A percentile compares a stretch with the other conserved stretches of the same genome.
Evolutionary conservation across 2,113 vertebrate species (phyloP).

Genomic region (Aldabrachelys gigantea): DNA sequence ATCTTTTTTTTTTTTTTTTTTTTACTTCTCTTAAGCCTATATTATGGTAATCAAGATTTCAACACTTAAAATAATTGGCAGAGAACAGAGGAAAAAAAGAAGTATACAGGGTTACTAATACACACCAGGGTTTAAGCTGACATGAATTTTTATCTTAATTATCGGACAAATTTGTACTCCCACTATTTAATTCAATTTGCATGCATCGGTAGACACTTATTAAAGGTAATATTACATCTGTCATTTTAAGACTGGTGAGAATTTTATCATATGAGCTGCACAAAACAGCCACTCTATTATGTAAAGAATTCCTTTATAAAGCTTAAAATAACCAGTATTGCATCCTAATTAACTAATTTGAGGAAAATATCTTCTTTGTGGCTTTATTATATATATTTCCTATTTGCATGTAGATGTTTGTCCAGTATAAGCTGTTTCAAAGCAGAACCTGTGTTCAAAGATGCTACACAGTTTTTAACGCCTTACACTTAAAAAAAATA

Average conservation of each 20-base stretch:
- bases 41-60: conserved; percentile 75
- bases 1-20: conserved; percentile 33
- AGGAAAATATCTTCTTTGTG: conserved; percentile 51
- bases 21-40: conserved; percentile 43
- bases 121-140: conserved; percentile 85
- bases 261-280: conserved; percentile 87
- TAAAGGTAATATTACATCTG: conserved; percentile 93
- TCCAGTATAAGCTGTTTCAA: conserved; percentile 65
- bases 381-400: neutral
- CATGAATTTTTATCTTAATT: conserved; percentile 91
- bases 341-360: conserved; percentile 80
- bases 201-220: conserved; percentile 89
- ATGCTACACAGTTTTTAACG: conserved; percentile 15
- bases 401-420: conserved; percentile 36
- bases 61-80: conserved; percentile 78
- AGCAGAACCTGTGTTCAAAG: conserved; percentile 56
- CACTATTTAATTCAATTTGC: conserved; percentile 92
- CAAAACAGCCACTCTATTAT: conserved; percentile 82
- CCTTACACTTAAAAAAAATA: conserved; percentile 31
- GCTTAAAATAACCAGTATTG: conserved; percentile 81
- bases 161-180: conserved; percentile 89
- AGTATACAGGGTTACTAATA: conserved; percentile 85
- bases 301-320: conserved; percentile 80
- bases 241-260: conserved; percentile 87
- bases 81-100: conserved; percentile 75